Percentiles rank a stretch among this genome's conserved stretches.
phyloP scores from a whole-genome alignment of 2,113 vertebrate species.

The Acrocephalus arundinaceus region DNA sequence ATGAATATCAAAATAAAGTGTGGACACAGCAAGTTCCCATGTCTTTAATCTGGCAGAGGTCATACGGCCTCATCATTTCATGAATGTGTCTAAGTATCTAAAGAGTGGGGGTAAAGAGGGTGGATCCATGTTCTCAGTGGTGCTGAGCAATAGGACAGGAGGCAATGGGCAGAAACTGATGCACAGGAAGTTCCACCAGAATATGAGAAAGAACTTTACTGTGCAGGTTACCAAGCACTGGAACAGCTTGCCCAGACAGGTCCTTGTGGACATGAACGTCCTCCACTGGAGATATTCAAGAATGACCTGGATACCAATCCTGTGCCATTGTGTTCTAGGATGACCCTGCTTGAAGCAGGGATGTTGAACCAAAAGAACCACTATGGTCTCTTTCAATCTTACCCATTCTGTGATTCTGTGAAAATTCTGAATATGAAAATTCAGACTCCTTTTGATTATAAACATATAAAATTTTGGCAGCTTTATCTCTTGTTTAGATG shows the following conservation, averaged over 20 bases:
- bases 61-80: not conserved
- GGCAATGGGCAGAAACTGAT: not conserved
- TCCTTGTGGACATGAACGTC: too few species aligned
- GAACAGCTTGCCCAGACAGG: not conserved
- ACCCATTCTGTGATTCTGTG: not conserved
- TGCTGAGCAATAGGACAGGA: too few species aligned
- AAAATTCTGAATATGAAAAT: not conserved
- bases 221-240: not conserved
- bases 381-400: not conserved
- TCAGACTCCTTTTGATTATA: not conserved
- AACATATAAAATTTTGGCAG: not conserved
- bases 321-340: not conserved
- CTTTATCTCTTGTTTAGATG: not conserved
- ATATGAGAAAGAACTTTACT: not conserved
- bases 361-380: not conserved
- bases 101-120: not conserved
- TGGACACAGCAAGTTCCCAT: not conserved
- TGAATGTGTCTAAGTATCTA: too few species aligned
- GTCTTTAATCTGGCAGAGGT: not conserved
- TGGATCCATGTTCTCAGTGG: not conserved
- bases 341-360: rapidly evolving
- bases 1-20: not conserved
- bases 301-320: not conserved
- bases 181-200: not conserved
- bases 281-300: not conserved